Evolutionary conservation across 1,140 invertebrate species (phyloP).

Genomic region (Lysiphlebus fabarum): DNA sequence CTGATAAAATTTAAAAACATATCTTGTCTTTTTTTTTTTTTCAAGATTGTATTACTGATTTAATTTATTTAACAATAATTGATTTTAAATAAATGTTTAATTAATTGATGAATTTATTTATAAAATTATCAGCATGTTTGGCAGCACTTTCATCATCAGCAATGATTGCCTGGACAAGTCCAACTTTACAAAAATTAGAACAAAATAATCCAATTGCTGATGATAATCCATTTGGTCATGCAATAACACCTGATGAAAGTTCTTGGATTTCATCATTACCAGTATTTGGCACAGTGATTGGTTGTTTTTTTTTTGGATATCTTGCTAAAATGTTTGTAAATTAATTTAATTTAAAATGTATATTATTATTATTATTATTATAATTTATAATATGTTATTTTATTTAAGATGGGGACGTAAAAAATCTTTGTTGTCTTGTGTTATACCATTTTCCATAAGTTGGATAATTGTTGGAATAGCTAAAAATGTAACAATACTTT

Average conservation of each 20-base stretch:
- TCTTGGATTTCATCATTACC: conserved; percentile 83
- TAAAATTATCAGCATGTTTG: conserved; percentile 62
- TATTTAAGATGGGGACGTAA: conserved; percentile 65
- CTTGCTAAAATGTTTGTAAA: conserved; percentile 47
- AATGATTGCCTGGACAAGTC: conserved; percentile 74
- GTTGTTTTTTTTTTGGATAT: conserved; percentile 51
- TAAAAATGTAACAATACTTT: conserved; percentile 55
- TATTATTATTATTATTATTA: too few relatives aligned
- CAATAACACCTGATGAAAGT: conserved; percentile 54
- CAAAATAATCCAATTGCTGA: conserved; percentile 31
- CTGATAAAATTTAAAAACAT: too few relatives aligned
- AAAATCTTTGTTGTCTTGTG: conserved; percentile 63
- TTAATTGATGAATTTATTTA: too few relatives aligned
- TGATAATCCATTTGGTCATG: conserved; percentile 53
- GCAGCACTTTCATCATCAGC: conserved; percentile 65
- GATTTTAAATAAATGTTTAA: too few relatives aligned
- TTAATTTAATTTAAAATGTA: too few relatives aligned
- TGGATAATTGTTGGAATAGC: conserved; percentile 67
- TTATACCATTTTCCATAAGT: conserved; percentile 67
- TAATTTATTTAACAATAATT: too few relatives aligned
- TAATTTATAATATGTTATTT: too few relatives aligned
- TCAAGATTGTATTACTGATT: too few relatives aligned
- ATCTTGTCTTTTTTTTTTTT: too few relatives aligned
- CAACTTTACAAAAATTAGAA: conserved; percentile 61
- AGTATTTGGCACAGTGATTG: conserved; percentile 74